Evolutionary conservation across 2,888 invertebrate genomes (phyloP).

Genomic region (Erebia epiphron): DNA sequence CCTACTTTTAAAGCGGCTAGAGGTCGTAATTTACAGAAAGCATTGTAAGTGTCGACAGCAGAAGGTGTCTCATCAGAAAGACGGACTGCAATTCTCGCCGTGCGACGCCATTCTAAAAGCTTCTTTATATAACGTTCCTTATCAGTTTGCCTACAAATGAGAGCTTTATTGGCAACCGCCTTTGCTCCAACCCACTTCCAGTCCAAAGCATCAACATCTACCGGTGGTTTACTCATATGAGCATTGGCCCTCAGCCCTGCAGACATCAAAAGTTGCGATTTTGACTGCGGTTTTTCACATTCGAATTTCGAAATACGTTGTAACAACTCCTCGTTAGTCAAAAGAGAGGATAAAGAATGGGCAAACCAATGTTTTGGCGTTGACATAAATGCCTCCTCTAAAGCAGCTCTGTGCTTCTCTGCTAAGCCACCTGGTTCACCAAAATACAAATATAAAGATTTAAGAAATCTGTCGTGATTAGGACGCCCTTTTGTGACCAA

Average conservation of each 20-base stretch:
- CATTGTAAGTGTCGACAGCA: constrained; percentile 43
- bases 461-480: constrained; percentile 50
- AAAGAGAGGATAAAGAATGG: constrained; percentile 42
- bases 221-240: constrained; percentile 51
- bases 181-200: constrained; percentile 57
- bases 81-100: constrained; percentile 50
- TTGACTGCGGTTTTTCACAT: constrained; percentile 33
- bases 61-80: constrained; percentile 48
- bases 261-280: constrained; percentile 39
- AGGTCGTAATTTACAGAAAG: constrained; percentile 48
- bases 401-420: constrained; percentile 39
- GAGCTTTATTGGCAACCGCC: constrained; percentile 52
- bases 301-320: constrained; percentile 39
- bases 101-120: constrained; percentile 50
- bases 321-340: constrained; percentile 25
- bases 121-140: constrained; percentile 44
- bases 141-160: constrained; percentile 47
- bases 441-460: constrained; percentile 57
- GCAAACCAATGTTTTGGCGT: constrained; percentile 37
- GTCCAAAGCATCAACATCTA: constrained; percentile 49
- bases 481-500: constrained; percentile 40
- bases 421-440: constrained; percentile 54
- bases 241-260: constrained; percentile 52
- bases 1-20: constrained; percentile 50
- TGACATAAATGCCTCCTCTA: constrained; percentile 32